Base-by-base conservation (phyloP, 2,888 invertebrate genomes). In the Agriopis aurantiaria region DNA sequence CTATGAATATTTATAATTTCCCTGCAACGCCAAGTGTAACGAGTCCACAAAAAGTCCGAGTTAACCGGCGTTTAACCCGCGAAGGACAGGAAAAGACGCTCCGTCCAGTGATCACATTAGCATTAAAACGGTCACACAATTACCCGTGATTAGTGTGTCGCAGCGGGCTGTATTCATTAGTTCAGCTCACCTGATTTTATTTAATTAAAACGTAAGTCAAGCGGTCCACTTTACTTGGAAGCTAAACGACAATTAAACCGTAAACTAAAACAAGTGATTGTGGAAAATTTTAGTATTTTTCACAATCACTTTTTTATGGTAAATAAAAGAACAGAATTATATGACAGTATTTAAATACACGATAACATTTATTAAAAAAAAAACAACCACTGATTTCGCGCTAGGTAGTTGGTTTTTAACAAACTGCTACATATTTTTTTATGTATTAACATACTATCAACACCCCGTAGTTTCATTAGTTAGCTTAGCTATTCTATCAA, bases 131-230 rank as follows among this genome's bases (percentile, higher is more conserved):
- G 92, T 92, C 92, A 82, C 91, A 92, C 91, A 91, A 91, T 92
- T 91, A 93, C 88, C 83, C 77, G 89, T 90, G 89, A 91, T 91
- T 91, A 91, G 88, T 91, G 88, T 91, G 92, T 92, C 93, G 91
- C 88, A 87, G 88, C 84, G 88, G 85, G 85, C 86, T 91, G 94
- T 91, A 94, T 94, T 92, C 90, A 94, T 94, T 93, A 94, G 93
- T 94, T 94, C 93, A 89, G 93, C 93, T 92, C 89, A 91, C 93
- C 90, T 93, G 93, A 93, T 93, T 94, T 93, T 90, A 90, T 92
- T 93, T 93, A 93, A 94, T 94, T 93, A 93, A 89, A 86, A 84
- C 75, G 75, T 79, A 76, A 62, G 72, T 45, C 65, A 49, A 69
- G 55, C n/a, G 77, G 65, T 51, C 52, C 62, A 69, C 73, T 67